Conservation (phyloP, 2,888 invertebrate genomes). For the Ligdia adustata region DNA sequence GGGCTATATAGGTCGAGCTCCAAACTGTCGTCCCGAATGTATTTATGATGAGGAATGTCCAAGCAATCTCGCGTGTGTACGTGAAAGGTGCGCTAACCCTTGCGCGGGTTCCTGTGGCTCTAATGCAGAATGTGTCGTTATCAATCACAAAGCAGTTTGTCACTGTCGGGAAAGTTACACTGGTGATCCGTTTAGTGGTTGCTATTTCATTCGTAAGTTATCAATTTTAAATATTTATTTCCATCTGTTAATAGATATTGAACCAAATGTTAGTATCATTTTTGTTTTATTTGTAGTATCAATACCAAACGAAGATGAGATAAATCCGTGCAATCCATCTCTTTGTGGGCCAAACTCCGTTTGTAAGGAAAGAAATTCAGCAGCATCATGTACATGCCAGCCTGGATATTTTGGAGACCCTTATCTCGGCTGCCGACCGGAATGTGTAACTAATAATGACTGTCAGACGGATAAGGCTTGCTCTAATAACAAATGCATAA, state of each 20-base stretch:
- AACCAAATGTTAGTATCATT: neutral
- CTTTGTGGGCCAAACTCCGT: slow-evolving; percentile 94
- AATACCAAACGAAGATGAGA: slow-evolving; percentile 85
- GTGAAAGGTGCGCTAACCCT: slow-evolving; percentile 92
- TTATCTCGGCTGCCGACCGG: slow-evolving; percentile 92
- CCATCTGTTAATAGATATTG: neutral
- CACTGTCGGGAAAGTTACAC: slow-evolving; percentile 91
- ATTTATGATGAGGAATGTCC: slow-evolving; percentile 93
- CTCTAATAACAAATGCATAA: slow-evolving; percentile 92
- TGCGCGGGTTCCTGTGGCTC: slow-evolving; percentile 94
- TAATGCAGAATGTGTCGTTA: slow-evolving; percentile 90
- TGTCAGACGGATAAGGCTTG: slow-evolving; percentile 91
- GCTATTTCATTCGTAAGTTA: slow-evolving; percentile 77
- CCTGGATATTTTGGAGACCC: slow-evolving; percentile 95
- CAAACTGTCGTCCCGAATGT: slow-evolving; percentile 94
- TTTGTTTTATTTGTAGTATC: slow-evolving; percentile 81
- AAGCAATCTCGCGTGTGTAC: slow-evolving; percentile 91
- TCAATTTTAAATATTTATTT: neutral
- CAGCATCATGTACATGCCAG: slow-evolving; percentile 92
- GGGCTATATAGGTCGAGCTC: slow-evolving; percentile 92
- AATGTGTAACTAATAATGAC: slow-evolving; percentile 93
- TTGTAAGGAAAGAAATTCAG: slow-evolving; percentile 92
- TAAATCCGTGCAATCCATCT: slow-evolving; percentile 92
- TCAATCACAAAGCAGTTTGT: slow-evolving; percentile 93
- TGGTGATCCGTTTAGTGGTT: slow-evolving; percentile 94